Evolutionary conservation across 2,888 invertebrate genomes (phyloP), one percentile per base, ranked within the genome.

Genomic region (Drosophila formosana): DNA sequence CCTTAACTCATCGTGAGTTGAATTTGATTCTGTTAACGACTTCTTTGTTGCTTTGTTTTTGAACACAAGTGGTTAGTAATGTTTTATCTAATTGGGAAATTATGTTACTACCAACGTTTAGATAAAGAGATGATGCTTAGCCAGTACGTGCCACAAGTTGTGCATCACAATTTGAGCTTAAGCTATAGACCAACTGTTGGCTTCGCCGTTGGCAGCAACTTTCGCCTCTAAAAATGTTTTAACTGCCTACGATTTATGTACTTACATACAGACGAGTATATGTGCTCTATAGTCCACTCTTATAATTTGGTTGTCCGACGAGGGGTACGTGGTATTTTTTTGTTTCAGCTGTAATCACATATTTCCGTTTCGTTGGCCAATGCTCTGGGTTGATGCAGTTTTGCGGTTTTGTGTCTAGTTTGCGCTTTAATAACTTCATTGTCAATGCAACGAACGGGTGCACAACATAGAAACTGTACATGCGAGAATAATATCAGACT

Each of bases 401-500:
- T 49, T 80, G 85, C 57, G 82, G 85, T 71, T 78, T 62, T 63
- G 49, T 75, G 60, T 66, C 60, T 66, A 75, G 62, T 77, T 82
- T 84, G 78, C 82, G 85, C 84, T 84, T 87, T 85, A 85, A 85
- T 87, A 85, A 87, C 87, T 85, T 85, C 85, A 87, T 85, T 85
- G 84, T 87, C 87, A 87, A 80, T 84, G 84, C 83, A 85, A 77
- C 85, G 57, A 77, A 65, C 76, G 72, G 68, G 49, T 79, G 83
- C 73, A 74, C 66, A 72, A 78, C 45, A 41, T 58, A 46, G 56
- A 26, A 60, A n/a, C 28, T 25, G 63, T 50, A 46, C 41, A 65
- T 64, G 51, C 45, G 46, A 51, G 45, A 8, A 23, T 11, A 1
- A 4, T 0, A 2, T 0, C 30, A 30, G 34, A 55, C 32, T 37